A percentile compares a stretch with the other conserved stretches of the same genome.
Evolutionary conservation across 2,888 invertebrate genomes (phyloP).

Genomic region (Mycalesis mineus): DNA sequence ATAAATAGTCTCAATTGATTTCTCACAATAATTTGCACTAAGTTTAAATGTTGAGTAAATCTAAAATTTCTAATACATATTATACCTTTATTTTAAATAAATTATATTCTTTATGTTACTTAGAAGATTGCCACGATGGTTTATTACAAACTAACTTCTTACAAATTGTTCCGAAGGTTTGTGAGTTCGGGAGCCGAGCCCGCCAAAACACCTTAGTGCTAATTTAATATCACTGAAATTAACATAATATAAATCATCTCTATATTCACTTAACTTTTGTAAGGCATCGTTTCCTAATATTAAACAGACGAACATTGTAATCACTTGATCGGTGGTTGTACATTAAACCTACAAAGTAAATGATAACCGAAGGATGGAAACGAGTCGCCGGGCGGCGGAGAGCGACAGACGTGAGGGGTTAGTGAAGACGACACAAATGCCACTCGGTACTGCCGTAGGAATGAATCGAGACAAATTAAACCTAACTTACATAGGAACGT

Average conservation of each 20-base stretch:
- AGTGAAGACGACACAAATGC: slow-evolving; percentile 39
- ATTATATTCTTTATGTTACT: slow-evolving; percentile 76
- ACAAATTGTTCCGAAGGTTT: slow-evolving; percentile 71
- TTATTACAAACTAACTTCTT: slow-evolving; percentile 76
- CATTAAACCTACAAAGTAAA: slow-evolving; percentile 62
- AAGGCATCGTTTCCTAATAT: slow-evolving; percentile 76
- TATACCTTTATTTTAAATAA: slow-evolving; percentile 73
- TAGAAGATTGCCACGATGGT: slow-evolving; percentile 74
- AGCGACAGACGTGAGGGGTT: slow-evolving; percentile 23
- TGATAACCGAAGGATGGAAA: slow-evolving; percentile 51
- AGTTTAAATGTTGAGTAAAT: slow-evolving; percentile 76
- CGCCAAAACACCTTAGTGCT: slow-evolving; percentile 52
- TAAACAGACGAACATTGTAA: slow-evolving; percentile 65
- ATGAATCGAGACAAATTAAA: slow-evolving; percentile 69
- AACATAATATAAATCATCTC: slow-evolving; percentile 75
- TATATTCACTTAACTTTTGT: slow-evolving; percentile 73
- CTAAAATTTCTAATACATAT: slow-evolving; percentile 79
- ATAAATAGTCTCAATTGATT: slow-evolving; percentile 77
- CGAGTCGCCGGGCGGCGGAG: slow-evolving; percentile 31
- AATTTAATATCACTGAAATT: slow-evolving; percentile 70
- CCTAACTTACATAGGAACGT: slow-evolving; percentile 74
- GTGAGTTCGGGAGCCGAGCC: slow-evolving; percentile 57
- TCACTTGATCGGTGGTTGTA: slow-evolving; percentile 71
- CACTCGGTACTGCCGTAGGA: slow-evolving; percentile 41
- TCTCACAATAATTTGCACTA: slow-evolving; percentile 77